These are phyloP conservation scores for Ceratina japonica DNA, from an alignment of 1,140 invertebrate genomes.

Conservation along the genomic window DNA sequence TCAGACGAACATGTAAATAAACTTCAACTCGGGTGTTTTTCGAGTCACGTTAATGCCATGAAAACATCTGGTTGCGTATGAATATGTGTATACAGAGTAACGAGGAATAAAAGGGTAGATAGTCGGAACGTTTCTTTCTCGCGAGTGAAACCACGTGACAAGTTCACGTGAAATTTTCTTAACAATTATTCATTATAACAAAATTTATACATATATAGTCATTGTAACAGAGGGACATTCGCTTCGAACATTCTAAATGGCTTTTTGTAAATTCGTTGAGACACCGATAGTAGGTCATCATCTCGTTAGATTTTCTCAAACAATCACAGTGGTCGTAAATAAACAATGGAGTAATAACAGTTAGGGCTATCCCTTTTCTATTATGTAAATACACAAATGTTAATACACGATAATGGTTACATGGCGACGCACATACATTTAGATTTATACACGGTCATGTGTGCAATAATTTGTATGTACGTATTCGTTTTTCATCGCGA, in stretches of 20 bases:
- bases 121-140: conserved; percentile 29
- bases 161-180: conserved; percentile 27
- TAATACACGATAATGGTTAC: conserved; percentile 44
- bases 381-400: conserved; percentile 67
- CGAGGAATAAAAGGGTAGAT: conserved; percentile 44
- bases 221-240: conserved; percentile 20
- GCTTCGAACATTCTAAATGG: conserved; percentile 29
- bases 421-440: conserved; percentile 41
- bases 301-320: conserved; percentile 16
- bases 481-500: conserved; percentile 45
- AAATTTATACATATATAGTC: background rate
- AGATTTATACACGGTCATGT: conserved; percentile 54
- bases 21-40: conserved; percentile 27
- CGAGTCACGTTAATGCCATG: conserved; percentile 42
- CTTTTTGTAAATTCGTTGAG: conserved; percentile 40
- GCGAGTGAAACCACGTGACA: too few relatives aligned
- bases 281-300: conserved; percentile 27
- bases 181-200: background rate
- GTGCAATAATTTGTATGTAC: conserved; percentile 60
- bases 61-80: conserved; percentile 32
- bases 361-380: conserved; percentile 53
- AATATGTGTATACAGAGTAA: conserved; percentile 36
- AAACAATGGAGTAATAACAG: conserved; percentile 53
- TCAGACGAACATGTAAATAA: conserved; percentile 51
- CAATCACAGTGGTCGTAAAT: conserved; percentile 22